Evolutionary conservation across 2,888 invertebrate genomes (phyloP).

Genomic region (Selenia dentaria): DNA sequence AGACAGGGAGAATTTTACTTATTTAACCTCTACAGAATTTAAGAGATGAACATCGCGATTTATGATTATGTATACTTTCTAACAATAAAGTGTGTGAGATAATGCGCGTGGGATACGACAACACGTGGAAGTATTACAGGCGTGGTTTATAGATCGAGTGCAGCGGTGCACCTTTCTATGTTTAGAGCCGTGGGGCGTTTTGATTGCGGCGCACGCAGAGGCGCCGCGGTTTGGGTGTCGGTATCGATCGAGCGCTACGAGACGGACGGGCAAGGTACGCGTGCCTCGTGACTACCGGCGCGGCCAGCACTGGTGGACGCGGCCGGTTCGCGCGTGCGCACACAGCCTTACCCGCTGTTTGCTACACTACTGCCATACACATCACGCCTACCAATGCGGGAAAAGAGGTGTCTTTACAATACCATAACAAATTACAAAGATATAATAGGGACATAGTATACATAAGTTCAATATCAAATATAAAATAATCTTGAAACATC

Average conservation of each 20-base stretch:
- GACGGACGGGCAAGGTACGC: slow-evolving; percentile 53
- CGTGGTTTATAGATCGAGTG: slow-evolving; percentile 47
- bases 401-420: too few species aligned
- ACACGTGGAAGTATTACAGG: slow-evolving; percentile 45
- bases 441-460: too few species aligned
- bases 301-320: slow-evolving; percentile 72
- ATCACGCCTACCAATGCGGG: slow-evolving; percentile 20
- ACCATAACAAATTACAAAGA: too few species aligned
- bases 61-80: not conserved
- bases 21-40: slow-evolving; percentile 14
- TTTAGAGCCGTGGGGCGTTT: slow-evolving; percentile 58
- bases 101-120: slow-evolving; percentile 21
- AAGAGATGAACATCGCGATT: not conserved
- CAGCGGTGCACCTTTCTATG: slow-evolving; percentile 72
- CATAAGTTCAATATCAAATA: too few species aligned
- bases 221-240: slow-evolving; percentile 41
- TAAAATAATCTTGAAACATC: too few species aligned
- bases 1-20: slow-evolving; percentile 29
- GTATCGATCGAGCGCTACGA: slow-evolving; percentile 41
- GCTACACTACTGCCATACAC: slow-evolving; percentile 29
- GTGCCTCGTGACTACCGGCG: slow-evolving; percentile 79
- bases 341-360: slow-evolving; percentile 28
- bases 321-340: slow-evolving; percentile 69
- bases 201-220: slow-evolving; percentile 33
- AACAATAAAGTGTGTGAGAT: too few species aligned